Evolutionary conservation across 1,140 invertebrate genomes (phyloP).

Genomic region (Macrostomum lignano): DNA sequence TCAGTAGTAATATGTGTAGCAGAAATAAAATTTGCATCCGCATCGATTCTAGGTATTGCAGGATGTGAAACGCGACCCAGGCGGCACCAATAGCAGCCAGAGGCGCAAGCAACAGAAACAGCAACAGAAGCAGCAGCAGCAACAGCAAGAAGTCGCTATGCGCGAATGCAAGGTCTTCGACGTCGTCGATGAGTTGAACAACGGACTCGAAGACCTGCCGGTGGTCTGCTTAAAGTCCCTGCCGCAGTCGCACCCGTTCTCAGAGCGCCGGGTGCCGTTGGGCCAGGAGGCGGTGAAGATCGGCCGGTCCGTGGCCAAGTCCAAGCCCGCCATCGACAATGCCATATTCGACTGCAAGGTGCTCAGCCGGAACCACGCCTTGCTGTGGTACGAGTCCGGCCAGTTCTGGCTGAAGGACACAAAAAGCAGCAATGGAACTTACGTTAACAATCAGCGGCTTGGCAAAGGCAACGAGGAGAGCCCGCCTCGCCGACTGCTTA

Average conservation of each 20-base stretch:
- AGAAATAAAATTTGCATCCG: no score
- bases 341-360: constrained; percentile 98
- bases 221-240: no score
- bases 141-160: no score
- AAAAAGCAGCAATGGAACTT: constrained; percentile 44
- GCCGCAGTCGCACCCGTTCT: constrained; percentile 71
- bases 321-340: constrained; percentile 42
- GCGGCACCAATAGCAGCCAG: no score
- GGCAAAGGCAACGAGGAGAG: constrained; percentile 31
- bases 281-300: constrained; percentile 55
- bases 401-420: constrained; percentile 33
- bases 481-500: constrained; percentile 46
- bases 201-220: no score
- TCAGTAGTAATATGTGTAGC: no score
- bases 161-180: no score
- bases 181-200: no score
- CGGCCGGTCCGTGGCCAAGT: constrained; percentile 63
- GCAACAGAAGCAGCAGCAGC: no score
- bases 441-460: constrained; percentile 40
- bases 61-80: no score
- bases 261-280: constrained; percentile 41
- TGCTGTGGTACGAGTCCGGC: constrained; percentile 52
- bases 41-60: no score
- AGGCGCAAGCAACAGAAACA: no score
- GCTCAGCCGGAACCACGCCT: constrained; percentile 71